Conservation (phyloP, 1,140 invertebrate species). For the Hestina assimilis region DNA sequence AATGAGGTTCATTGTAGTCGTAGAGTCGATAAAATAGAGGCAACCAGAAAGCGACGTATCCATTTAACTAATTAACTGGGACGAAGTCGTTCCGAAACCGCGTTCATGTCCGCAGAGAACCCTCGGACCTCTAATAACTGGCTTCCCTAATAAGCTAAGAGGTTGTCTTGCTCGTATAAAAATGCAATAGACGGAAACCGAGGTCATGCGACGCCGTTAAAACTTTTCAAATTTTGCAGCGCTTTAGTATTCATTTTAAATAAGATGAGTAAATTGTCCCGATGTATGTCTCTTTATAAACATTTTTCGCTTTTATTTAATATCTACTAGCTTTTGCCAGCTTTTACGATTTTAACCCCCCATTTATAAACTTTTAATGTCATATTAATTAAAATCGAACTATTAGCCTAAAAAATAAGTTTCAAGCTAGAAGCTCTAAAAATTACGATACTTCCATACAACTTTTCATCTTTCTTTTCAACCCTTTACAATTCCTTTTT, state of each 20-base stretch:
- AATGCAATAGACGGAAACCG: constrained; percentile 66
- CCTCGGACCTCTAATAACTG: constrained; percentile 62
- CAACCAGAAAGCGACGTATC: constrained; percentile 48
- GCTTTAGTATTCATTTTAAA: constrained; percentile 68
- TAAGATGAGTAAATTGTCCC: constrained; percentile 34
- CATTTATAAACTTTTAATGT: too few species aligned
- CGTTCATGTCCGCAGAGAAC: constrained; percentile 52
- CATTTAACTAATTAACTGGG: constrained; percentile 71
- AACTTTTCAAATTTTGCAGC: constrained; percentile 75
- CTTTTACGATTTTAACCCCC: too few species aligned
- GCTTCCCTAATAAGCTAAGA: constrained; percentile 73
- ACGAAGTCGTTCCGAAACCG: constrained; percentile 51
- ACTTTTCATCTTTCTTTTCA: too few species aligned
- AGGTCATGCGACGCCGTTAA: constrained; percentile 58
- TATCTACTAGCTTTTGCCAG: too few species aligned
- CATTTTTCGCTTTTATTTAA: too few species aligned
- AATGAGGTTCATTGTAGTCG: constrained; percentile 54
- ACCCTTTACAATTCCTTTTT: too few species aligned
- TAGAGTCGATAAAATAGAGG: constrained; percentile 40
- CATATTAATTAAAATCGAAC: too few species aligned
- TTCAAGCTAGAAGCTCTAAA: too few species aligned
- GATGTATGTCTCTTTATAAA: too few species aligned
- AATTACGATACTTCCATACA: too few species aligned
- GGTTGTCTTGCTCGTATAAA: constrained; percentile 70
- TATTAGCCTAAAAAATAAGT: too few species aligned